Base-by-base conservation (phyloP, 2,888 invertebrate genomes). In the Melanophora roralis region DNA sequence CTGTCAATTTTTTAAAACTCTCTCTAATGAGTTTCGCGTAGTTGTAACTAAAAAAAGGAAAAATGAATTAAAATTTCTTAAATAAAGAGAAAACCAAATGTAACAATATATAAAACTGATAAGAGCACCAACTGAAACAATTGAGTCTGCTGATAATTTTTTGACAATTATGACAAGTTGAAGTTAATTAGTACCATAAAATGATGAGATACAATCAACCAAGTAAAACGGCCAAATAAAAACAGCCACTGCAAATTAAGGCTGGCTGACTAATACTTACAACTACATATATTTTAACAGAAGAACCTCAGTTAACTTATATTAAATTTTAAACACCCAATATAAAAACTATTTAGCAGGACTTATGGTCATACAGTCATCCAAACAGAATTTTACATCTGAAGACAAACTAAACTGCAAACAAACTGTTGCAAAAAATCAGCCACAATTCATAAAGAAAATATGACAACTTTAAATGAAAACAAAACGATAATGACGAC, bases 111-210 rank as follows among this genome's bases (percentile, higher is more conserved):
- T 71, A 64, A 38, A 43, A 43, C 34, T 74, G 80, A 80, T 80
- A 80, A 80, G 57, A 73, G 72, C 76, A 80, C 80, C 76, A 80
- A 80, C 80, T 76, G 68, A 72, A 80, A 45, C 80, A 76, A 80
- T 80, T 80, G 57, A 76, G 80, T 76, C 51, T 51, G 34, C 14
- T 57, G 80, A 80, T 76, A 76, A 80, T 68, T 59, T 80, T 80
- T 80, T 80, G 80, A 80, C 80, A 80, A 80, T 80, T 80, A 80
- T 80, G 80, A 80, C 80, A 80, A 80, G 68, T 76, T 80, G 76
- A 80, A 80, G 80, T 80, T 80, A 80, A 80, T 80, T 80, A 80
- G 80, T 73, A 73, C 76, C 64, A 76, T 57, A 76, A 73, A 77
- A 34, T 77, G 76, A 71, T 65, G 76, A 77, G 76, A 77, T 77